Percentiles rank a stretch among this genome's conserved stretches.
Evolutionary conservation across 1,140 invertebrate species (phyloP).

Genomic region (Hylyphantes graminicola): DNA sequence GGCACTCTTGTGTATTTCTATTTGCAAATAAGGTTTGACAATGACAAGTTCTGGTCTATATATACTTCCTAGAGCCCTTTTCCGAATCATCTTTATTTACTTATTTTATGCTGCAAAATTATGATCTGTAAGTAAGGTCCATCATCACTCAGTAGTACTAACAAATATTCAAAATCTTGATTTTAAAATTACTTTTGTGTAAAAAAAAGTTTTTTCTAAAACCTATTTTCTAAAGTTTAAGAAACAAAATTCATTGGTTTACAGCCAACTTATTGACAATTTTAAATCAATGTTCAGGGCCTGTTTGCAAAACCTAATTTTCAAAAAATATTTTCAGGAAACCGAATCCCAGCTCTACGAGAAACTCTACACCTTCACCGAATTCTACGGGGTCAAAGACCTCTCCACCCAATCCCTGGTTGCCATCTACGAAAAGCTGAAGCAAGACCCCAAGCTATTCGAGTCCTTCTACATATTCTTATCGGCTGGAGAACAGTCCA

Average conservation of each 20-base stretch:
- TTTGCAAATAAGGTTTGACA: too few species aligned
- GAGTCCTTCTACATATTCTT: slow-evolving; percentile 24
- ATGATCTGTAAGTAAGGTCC: too few species aligned
- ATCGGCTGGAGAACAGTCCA: slow-evolving; percentile 14
- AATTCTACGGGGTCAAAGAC: slow-evolving; percentile 33
- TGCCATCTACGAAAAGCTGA: slow-evolving; percentile 21
- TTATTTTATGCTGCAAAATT: too few species aligned
- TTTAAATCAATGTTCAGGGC: not conserved
- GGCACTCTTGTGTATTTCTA: too few species aligned
- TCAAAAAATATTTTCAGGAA: not conserved
- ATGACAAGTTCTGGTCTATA: too few species aligned
- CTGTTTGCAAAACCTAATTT: not conserved
- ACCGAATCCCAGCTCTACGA: not conserved
- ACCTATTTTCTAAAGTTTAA: not conserved
- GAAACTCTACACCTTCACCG: slow-evolving; percentile 31
- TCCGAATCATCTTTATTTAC: too few species aligned
- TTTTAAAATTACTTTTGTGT: too few species aligned
- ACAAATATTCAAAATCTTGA: too few species aligned
- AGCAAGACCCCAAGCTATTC: not conserved
- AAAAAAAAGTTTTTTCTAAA: too few species aligned
- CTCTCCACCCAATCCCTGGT: slow-evolving; percentile 38
- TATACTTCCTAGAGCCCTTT: too few species aligned
- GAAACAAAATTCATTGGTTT: not conserved
- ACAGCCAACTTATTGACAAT: not conserved
- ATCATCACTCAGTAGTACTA: too few species aligned